Evolutionary conservation across 2,797 vertebrate genomes (phyloP).

Genomic region (Pampus argenteus): DNA sequence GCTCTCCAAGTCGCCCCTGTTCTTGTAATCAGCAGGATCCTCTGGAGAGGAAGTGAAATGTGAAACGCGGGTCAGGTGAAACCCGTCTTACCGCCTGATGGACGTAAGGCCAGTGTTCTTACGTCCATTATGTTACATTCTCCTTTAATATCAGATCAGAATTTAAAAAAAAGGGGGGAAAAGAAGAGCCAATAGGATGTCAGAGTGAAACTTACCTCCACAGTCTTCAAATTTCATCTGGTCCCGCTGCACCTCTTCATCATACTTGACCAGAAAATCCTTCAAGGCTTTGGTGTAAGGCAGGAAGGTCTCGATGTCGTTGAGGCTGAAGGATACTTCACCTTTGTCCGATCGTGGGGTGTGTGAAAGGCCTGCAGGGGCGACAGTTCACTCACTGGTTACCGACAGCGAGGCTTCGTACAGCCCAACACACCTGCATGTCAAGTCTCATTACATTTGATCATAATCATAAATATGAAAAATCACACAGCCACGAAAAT

Average conservation of each 20-base stretch:
- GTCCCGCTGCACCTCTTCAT: conserved; percentile 74
- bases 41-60: conserved; percentile 67
- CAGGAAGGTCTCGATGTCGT: conserved; percentile 77
- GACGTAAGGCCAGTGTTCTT: too few relatives aligned
- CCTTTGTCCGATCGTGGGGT: conserved; percentile 88
- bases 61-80: not conserved
- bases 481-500: not conserved
- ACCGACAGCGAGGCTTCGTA: not conserved
- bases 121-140: not conserved
- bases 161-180: too few relatives aligned
- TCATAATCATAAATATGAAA: too few relatives aligned
- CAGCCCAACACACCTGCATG: not conserved
- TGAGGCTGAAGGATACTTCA: conserved; percentile 85
- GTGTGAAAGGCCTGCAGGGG: conserved; percentile 88
- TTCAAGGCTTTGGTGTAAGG: conserved; percentile 81
- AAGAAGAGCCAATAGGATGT: not conserved
- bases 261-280: conserved; percentile 85
- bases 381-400: not conserved
- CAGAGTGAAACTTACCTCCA: conserved; percentile 79
- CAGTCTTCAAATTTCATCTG: conserved; percentile 89
- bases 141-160: not conserved
- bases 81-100: too few relatives aligned
- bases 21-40: conserved; percentile 77
- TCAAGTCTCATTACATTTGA: too few relatives aligned
- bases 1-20: conserved; percentile 86